phyloP scores from a whole-genome alignment of 2,113 vertebrate genomes.

The Gobius niger region DNA sequence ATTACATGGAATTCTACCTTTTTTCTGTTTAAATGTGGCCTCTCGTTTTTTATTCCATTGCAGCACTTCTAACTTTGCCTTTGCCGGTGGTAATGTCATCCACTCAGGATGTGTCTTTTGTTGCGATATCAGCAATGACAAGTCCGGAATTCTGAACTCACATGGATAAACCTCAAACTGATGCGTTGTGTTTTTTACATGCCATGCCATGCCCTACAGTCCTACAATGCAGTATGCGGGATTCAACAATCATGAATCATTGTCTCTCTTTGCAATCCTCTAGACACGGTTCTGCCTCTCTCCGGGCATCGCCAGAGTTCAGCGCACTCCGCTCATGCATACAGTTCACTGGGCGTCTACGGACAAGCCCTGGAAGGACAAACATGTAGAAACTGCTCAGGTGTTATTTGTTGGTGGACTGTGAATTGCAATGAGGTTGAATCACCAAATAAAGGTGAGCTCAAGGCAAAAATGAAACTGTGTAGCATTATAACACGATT shows the following conservation, averaged over 20 bases:
- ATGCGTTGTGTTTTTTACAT: conserved; percentile 47
- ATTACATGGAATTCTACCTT: no score
- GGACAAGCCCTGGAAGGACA: conserved; percentile 21
- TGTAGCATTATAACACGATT: neutral
- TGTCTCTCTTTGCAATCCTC: conserved; percentile 31
- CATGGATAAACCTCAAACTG: conserved; percentile 64
- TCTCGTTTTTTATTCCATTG: conserved; percentile 18
- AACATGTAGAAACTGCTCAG: conserved; percentile 11
- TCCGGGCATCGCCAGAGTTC: conserved; percentile 41
- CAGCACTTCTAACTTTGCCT: conserved; percentile 55
- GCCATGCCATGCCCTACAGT: conserved; percentile 52
- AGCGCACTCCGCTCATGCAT: conserved; percentile 52
- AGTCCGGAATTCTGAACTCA: conserved; percentile 63
- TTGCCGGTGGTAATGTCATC: conserved; percentile 73
- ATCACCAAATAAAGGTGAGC: conserved; percentile 18
- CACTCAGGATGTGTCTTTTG: conserved; percentile 48
- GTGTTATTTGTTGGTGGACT: conserved; percentile 27
- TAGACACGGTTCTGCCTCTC: conserved; percentile 21
- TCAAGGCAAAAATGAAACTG: neutral
- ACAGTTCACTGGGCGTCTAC: conserved; percentile 18
- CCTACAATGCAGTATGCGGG: conserved; percentile 13
- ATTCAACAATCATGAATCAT: conserved; percentile 48
- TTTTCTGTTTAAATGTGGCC: no score
- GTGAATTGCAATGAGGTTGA: conserved; percentile 36
- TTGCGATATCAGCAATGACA: conserved; percentile 65